Conservation (phyloP, 2,888 invertebrate species). For the Allolobophora icterica region DNA sequence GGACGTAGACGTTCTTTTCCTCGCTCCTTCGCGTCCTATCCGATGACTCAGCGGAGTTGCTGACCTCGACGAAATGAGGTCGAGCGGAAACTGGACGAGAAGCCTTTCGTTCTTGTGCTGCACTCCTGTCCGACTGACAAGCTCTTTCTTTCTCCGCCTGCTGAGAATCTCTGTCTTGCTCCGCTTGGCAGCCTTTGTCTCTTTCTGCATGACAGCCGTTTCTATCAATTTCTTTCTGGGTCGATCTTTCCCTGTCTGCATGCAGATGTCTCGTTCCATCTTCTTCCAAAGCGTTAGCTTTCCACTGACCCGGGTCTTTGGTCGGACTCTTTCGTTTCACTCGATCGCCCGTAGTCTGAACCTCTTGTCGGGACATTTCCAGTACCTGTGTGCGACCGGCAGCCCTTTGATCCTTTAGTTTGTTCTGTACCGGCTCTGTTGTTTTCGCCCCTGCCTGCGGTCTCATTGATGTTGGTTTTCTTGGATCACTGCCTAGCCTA, state of each 20-base stretch:
- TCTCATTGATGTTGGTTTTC: neutral
- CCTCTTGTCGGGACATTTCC: neutral
- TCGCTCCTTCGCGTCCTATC: neutral
- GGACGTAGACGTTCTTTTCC: neutral
- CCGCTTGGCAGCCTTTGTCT: neutral
- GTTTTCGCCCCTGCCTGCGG: neutral
- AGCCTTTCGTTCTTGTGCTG: neutral
- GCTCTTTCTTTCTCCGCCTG: neutral
- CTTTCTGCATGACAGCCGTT: neutral
- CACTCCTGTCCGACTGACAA: neutral
- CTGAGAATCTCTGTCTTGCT: too few relatives aligned
- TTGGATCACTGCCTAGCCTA: neutral
- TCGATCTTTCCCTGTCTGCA: neutral
- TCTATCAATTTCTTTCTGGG: neutral
- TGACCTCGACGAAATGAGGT: slow-evolving; percentile 8
- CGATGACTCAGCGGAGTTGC: neutral
- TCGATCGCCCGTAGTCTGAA: neutral
- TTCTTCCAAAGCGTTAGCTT: neutral
- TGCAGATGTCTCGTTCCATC: slow-evolving; percentile 12
- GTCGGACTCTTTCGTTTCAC: neutral
- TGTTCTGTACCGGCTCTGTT: neutral
- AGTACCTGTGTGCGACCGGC: neutral
- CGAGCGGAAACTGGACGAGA: neutral
- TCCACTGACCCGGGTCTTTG: neutral
- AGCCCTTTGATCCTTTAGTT: neutral